Evolutionary conservation across 2,797 vertebrate genomes (phyloP).

Genomic region (Lutjanus argentimaculatus): DNA sequence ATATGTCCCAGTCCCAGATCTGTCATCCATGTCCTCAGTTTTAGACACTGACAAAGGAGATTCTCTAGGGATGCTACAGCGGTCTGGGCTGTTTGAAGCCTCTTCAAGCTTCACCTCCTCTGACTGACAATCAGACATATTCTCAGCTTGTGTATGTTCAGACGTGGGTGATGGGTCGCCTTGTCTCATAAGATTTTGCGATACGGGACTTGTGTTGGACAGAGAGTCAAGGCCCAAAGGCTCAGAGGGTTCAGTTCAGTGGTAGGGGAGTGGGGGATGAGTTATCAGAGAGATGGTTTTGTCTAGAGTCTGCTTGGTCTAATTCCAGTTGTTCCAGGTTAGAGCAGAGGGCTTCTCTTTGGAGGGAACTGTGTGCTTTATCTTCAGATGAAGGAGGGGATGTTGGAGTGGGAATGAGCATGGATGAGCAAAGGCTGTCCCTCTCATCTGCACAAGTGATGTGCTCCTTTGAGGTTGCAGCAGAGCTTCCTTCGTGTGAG

Average conservation of each 20-base stretch:
- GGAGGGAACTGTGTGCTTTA: not conserved
- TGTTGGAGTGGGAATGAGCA: not conserved
- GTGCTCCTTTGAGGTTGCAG: slow-evolving; percentile 29
- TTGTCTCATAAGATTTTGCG: slow-evolving; percentile 13
- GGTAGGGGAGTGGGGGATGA: not conserved
- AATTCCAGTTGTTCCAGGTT: slow-evolving; percentile 16
- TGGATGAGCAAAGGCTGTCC: not conserved
- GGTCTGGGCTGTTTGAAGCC: slow-evolving; percentile 21
- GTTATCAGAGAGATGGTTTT: not conserved
- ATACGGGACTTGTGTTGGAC: not conserved
- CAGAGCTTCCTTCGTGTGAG: slow-evolving; percentile 29
- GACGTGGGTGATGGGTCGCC: slow-evolving; percentile 21
- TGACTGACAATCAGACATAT: slow-evolving; percentile 4
- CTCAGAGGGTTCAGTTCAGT: not conserved
- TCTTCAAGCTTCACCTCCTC: slow-evolving; percentile 23
- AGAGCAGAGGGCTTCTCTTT: slow-evolving; percentile 1
- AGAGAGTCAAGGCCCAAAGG: not conserved
- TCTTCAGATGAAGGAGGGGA: slow-evolving; percentile 4
- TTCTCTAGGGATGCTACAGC: slow-evolving; percentile 20
- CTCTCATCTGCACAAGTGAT: not conserved
- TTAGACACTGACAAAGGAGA: slow-evolving; percentile 6
- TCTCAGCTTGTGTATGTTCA: slow-evolving; percentile 39
- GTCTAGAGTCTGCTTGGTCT: slow-evolving; percentile 7
- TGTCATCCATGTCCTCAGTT: slow-evolving; percentile 26
- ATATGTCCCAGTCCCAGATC: not conserved